Evolutionary conservation across 2,113 vertebrate species (phyloP).

Genomic region (Leptobrachium leishanense): DNA sequence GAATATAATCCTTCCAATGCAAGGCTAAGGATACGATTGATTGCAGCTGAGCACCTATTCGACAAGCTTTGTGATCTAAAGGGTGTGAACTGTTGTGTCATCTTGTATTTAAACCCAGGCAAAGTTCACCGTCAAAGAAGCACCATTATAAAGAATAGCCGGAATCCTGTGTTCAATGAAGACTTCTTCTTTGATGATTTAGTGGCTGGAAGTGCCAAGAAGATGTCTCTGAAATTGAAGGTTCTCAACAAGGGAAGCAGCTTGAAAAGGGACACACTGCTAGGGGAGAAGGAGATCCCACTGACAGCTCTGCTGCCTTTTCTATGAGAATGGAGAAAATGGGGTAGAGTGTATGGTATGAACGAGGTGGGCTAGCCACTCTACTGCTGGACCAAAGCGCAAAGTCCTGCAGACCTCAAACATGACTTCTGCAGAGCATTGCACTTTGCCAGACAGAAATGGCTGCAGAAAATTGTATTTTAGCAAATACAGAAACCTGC

Average conservation of each 20-base stretch:
- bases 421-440: neutral
- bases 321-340: slow-evolving; percentile 51
- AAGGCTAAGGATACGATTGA: slow-evolving; percentile 81
- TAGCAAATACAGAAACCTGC: neutral
- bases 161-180: slow-evolving; percentile 93
- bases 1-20: slow-evolving; percentile 83
- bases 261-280: slow-evolving; percentile 88
- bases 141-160: slow-evolving; percentile 96
- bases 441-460: neutral
- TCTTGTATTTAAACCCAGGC: slow-evolving; percentile 88
- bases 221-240: slow-evolving; percentile 89
- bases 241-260: slow-evolving; percentile 97
- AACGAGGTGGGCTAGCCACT: neutral
- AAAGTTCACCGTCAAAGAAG: slow-evolving; percentile 96
- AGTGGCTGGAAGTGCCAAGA: slow-evolving; percentile 77
- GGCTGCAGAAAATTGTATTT: neutral
- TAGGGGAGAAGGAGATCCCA: slow-evolving; percentile 89
- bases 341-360: slow-evolving; percentile 13
- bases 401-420: neutral
- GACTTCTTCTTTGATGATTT: slow-evolving; percentile 96
- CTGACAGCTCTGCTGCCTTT: slow-evolving; percentile 77
- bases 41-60: slow-evolving; percentile 86
- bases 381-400: neutral
- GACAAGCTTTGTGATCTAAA: slow-evolving; percentile 81
- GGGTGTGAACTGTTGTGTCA: slow-evolving; percentile 94